These are phyloP conservation scores for Acrobasis consociella DNA, from an alignment of 2,888 invertebrate species.

Conservation along the genomic window DNA sequence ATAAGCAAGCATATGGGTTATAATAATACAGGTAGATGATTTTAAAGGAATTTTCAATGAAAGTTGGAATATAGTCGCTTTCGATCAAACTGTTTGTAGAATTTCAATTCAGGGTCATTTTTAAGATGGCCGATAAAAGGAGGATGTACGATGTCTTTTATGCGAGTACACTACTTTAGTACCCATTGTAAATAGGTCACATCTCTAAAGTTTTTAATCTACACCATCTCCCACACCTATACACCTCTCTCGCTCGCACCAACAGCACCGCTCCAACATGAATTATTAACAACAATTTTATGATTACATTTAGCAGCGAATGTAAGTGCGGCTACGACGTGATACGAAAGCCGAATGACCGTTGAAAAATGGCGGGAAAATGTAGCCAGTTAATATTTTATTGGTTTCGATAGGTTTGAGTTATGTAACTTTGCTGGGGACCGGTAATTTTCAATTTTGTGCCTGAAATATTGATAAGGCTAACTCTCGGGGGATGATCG, in stretches of 20 bases:
- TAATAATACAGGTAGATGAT: no score
- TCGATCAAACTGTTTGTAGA: no score
- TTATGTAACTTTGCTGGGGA: conserved; percentile 66
- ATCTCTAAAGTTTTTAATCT: not conserved
- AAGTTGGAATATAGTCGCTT: no score
- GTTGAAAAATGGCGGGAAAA: conserved; percentile 77
- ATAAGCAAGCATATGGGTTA: no score
- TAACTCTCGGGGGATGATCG: conserved; percentile 37
- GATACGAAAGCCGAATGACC: conserved; percentile 69
- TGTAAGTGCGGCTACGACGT: conserved; percentile 73
- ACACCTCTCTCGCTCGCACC: conserved; percentile 43
- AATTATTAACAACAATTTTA: conserved; percentile 83
- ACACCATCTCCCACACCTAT: conserved; percentile 54
- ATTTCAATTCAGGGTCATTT: no score
- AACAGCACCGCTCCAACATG: conserved; percentile 44
- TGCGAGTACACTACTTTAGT: no score
- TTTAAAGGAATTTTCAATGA: no score
- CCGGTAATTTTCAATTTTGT: conserved; percentile 80
- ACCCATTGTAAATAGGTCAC: not conserved
- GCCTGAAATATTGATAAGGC: conserved; percentile 78
- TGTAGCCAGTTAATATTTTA: conserved; percentile 78
- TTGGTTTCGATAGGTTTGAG: conserved; percentile 79
- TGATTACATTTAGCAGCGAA: conserved; percentile 79
- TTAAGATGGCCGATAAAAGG: no score
- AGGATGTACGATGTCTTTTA: no score